Base-by-base conservation (phyloP, 2,113 vertebrate genomes). In the Carassius gibelio region DNA sequence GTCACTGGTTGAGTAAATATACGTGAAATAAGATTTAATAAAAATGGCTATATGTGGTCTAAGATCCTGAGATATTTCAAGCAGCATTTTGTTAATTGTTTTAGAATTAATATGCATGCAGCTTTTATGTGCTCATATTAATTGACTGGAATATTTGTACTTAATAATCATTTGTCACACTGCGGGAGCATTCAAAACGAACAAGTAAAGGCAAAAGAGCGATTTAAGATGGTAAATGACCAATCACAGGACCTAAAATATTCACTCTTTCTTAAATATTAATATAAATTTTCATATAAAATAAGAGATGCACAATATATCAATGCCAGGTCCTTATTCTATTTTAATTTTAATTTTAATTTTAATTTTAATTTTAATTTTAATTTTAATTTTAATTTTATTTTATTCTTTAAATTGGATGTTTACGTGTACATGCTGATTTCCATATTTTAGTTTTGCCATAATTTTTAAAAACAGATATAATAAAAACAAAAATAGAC, bases 1-100 rank as follows among this genome's bases (percentile, higher is more conserved):
- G 66, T 81, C 72, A 83, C 34, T 61, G 38, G 68, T 61, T 81
- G 64, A 76, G 50, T 79, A 34, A 62, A 76, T 84, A 78, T 68
- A 36, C 45, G 11, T n/a, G 6, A 36, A 15, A 66, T 26, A 68
- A 77, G 21, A 55, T 48, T 11, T 23, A 48, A 42, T 74, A 68
- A 82, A 36, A 77, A 61, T 26, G 23, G 38, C 48, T 77, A 30
- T n/a, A 19, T 59, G 30, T 11, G 4, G 45, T 26, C 52, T 57
- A 19, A 55, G 55, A 69, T 38, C 34, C 1, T 38, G 19, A 71
- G 17, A 71, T 21, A 38, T 71, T 38, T 71, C 17, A 71, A 71
- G 34, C 1, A 69, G 66, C 1, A 71, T 71, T 71, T 42, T 5
- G 34, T 21, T 71, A 4, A 19, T 71, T 71, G 21, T 71, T 66